Conservation (phyloP, 2,113 vertebrate genomes). For the Cinclus cinclus region DNA sequence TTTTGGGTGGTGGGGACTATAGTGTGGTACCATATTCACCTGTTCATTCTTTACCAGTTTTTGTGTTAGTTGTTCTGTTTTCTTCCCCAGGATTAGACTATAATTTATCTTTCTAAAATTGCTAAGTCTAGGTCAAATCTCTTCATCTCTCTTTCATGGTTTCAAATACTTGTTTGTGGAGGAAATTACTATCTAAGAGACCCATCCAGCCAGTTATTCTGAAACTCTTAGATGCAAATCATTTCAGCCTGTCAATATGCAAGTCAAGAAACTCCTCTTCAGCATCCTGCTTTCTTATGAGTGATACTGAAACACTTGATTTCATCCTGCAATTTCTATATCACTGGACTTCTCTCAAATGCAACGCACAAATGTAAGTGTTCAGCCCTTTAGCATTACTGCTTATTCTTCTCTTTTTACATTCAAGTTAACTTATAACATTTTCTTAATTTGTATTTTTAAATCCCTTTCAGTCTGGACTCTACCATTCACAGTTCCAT, state of each 20-base stretch:
- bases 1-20: neutral
- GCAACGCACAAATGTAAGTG: neutral
- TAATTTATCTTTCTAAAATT: neutral
- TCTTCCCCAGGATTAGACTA: neutral
- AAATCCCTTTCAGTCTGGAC: neutral
- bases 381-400: neutral
- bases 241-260: neutral
- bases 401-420: neutral
- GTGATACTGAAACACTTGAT: neutral
- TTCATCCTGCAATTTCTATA: neutral
- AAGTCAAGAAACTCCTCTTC: neutral
- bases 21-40: neutral
- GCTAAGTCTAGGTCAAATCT: neutral
- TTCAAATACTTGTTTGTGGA: neutral
- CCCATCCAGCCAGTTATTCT: neutral
- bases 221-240: neutral
- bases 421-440: neutral
- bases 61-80: neutral
- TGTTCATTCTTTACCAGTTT: neutral
- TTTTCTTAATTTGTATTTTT: neutral
- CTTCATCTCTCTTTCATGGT: neutral
- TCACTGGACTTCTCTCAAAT: neutral
- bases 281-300: neutral
- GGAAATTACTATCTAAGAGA: neutral
- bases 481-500: neutral